Percentiles rank a stretch among this genome's conserved stretches.
phyloP scores from a whole-genome alignment of 1,140 invertebrate species.

The Sminthurinus signatus region DNA sequence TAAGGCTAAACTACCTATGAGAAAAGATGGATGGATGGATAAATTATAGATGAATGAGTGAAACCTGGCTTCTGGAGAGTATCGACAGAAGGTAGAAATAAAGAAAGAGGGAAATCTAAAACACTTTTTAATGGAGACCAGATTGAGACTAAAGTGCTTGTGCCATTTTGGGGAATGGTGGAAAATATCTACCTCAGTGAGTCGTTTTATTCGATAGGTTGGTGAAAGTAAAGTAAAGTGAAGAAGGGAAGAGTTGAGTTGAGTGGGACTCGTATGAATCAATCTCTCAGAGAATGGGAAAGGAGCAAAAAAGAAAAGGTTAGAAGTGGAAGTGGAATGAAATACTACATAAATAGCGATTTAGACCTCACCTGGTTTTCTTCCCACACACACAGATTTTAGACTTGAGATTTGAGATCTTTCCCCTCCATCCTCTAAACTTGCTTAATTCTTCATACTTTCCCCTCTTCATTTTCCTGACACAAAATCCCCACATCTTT shows the following conservation, averaged over 20 bases:
- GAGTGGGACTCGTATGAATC: neutral
- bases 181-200: no score
- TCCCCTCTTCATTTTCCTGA: no score
- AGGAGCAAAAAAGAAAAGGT: conserved; percentile 18
- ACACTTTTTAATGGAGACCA: conserved; percentile 19
- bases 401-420: neutral
- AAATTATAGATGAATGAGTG: no score
- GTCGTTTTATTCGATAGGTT: neutral
- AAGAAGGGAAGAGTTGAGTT: conserved; percentile 17
- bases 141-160: conserved; percentile 26
- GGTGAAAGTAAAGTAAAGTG: no score
- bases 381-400: conserved; percentile 29
- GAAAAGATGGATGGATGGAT: no score
- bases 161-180: conserved; percentile 28
- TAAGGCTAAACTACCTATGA: no score
- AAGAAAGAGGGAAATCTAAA: conserved; percentile 10
- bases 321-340: conserved; percentile 16
- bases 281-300: neutral
- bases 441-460: no score
- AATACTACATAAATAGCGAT: conserved; percentile 27
- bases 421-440: no score
- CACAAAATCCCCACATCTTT: no score
- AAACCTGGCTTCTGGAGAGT: no score
- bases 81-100: no score
- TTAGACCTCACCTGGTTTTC: conserved; percentile 24